Conservation (phyloP, 2,113 vertebrate genomes). For the Fukomys damarensis region DNA sequence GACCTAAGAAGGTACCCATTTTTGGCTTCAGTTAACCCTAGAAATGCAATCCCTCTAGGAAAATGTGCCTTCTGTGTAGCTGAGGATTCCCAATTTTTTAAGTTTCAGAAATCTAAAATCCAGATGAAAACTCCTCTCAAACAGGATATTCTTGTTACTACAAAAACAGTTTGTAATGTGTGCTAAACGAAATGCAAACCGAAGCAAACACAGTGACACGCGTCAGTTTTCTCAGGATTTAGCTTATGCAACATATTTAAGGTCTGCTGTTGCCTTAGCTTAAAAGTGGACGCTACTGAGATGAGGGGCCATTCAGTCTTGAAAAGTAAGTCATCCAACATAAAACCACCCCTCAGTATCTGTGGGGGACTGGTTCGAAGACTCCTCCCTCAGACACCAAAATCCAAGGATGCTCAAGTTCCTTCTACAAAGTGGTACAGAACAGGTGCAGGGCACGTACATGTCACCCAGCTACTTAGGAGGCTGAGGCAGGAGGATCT, state of each 20-base stretch:
- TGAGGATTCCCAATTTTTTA: not conserved
- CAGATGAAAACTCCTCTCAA: slow-evolving; percentile 27
- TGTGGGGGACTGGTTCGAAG: not conserved
- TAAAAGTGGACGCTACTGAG: not conserved
- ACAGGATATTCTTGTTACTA: not conserved
- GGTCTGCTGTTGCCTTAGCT: not conserved
- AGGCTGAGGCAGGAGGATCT: not conserved
- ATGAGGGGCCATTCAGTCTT: not conserved
- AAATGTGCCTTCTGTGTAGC: not conserved
- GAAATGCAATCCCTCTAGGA: not conserved
- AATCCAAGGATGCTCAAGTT: not conserved
- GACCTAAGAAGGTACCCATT: not conserved
- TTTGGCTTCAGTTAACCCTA: not conserved
- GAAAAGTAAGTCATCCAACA: not conserved
- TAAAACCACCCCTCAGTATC: not conserved
- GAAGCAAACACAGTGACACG: not conserved
- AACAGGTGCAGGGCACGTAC: not conserved
- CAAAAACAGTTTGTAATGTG: not conserved
- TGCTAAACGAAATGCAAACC: not conserved
- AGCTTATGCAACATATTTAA: not conserved
- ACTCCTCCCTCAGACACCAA: not conserved
- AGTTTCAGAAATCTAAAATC: not conserved
- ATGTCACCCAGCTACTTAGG: not conserved
- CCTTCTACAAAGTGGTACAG: not conserved
- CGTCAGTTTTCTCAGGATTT: not conserved